Base-by-base conservation (phyloP, 2,113 vertebrate species). In the Atractosteus spatula region DNA sequence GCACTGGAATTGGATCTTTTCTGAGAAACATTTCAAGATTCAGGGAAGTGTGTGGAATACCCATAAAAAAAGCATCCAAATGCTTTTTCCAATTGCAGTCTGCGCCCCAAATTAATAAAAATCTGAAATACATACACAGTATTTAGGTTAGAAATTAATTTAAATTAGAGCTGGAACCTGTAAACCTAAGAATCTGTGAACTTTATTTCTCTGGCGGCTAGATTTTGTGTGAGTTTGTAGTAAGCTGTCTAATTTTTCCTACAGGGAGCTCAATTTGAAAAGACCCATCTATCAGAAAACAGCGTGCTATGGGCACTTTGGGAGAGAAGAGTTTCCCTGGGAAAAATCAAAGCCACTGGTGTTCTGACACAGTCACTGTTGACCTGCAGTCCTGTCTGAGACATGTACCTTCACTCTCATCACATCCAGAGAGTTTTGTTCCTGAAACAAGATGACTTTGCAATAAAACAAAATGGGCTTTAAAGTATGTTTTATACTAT, bases 261-360 rank as follows among this genome's bases (percentile, higher is more conserved):
- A 11, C 83, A 92, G 91, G 66, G 86, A 91, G 70, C 86, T 92
- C 64, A 83, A 82, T 65, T 44, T 92, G 74, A 92, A 89, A 73
- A 80, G 68, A 64, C 88, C 91, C 0, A 91, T 92, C 64, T 92
- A 88, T 80, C 87, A 89, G 74, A 75, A 82, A 77, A 92, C 91
- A 0, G 87, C 91, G 64, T 88, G 90, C 80, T 92, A 90, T 14
- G 90, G 91, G 51, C 91, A 92, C 80, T 92, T 92, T 42, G 91
- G 91, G 69, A 81, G 91, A 73, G 82, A 84, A 1, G 87, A 86
- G 69, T 92, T 91, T 79, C 84, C 90, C 3, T 91, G 90, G 91
- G 90, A 91, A 12, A 83, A 88, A 67, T 80, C 88, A 0, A 91
- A 91, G 68, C n/a, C 79, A 43, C 78, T 91, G 72, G 68, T 83